Evolutionary conservation across 1,140 invertebrate genomes (phyloP).

Genomic region (Camponotus pennsylvanicus): DNA sequence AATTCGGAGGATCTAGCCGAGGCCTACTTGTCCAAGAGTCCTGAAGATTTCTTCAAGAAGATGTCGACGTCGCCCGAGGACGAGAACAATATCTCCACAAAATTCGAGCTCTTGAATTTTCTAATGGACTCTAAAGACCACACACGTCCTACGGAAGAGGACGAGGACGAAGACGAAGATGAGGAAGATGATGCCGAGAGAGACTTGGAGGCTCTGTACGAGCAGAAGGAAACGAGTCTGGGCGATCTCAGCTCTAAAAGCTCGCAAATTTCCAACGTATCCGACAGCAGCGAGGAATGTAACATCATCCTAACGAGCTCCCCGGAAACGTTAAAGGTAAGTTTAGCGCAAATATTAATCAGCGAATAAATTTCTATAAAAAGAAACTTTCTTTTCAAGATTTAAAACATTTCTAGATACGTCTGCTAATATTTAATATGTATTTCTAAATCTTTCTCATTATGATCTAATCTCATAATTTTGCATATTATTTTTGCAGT

Average conservation of each 20-base stretch:
- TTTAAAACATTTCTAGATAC: not conserved
- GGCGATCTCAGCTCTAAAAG: conserved; percentile 86
- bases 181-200: conserved; percentile 84
- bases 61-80: conserved; percentile 70
- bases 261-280: conserved; percentile 87
- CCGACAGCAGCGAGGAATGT: conserved; percentile 87
- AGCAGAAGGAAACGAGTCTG: conserved; percentile 84
- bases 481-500: conserved; percentile 73
- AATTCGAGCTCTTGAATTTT: conserved; percentile 95
- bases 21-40: conserved; percentile 79
- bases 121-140: conserved; percentile 91
- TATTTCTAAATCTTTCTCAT: no score
- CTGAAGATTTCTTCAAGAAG: conserved; percentile 81
- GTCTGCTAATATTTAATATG: not conserved
- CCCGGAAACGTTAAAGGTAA: conserved; percentile 82
- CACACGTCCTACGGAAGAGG: conserved; percentile 87
- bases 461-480: not conserved
- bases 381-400: not conserved
- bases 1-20: conserved; percentile 75
- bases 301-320: conserved; percentile 84
- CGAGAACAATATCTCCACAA: conserved; percentile 88
- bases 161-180: conserved; percentile 77
- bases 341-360: not conserved
- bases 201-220: conserved; percentile 84
- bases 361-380: not conserved